Conservation (phyloP, 2,113 vertebrate species). For the Elachura formosa region DNA sequence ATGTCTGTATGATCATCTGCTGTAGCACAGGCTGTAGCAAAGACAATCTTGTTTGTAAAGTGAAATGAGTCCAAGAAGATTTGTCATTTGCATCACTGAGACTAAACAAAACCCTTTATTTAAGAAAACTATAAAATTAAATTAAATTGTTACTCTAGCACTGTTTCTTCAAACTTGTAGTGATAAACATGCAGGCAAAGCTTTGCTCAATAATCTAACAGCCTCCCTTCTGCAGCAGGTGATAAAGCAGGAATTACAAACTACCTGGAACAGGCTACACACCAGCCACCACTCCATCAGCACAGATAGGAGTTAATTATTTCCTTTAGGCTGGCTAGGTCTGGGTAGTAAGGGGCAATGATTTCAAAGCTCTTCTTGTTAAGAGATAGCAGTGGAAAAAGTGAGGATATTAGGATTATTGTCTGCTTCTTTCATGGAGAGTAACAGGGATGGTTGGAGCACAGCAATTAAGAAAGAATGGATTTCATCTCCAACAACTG, state of each 20-base stretch:
- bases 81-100: conserved; percentile 11
- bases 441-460: not conserved
- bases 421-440: conserved; percentile 14
- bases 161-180: conserved; percentile 26
- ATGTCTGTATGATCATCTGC: conserved; percentile 13
- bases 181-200: conserved; percentile 23
- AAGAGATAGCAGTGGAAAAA: conserved; percentile 29
- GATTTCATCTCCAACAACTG: conserved; percentile 7
- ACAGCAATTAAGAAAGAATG: conserved; percentile 31
- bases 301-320: conserved; percentile 63
- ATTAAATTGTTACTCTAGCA: conserved; percentile 1
- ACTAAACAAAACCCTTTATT: conserved; percentile 43
- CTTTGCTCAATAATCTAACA: conserved; percentile 43
- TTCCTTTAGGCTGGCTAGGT: not conserved
- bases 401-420: conserved; percentile 37
- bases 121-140: conserved; percentile 38
- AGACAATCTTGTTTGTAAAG: not conserved
- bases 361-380: conserved; percentile 47
- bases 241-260: conserved; percentile 61
- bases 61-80: not conserved
- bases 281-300: conserved; percentile 2
- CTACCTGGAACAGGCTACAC: conserved; percentile 42
- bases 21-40: not conserved
- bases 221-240: conserved; percentile 24
- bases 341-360: conserved; percentile 13